Percentiles rank a stretch among this genome's conserved stretches.
Conservation (phyloP, 2,888 invertebrate species). For the Scaptodrosophila latifasciaeformis region DNA sequence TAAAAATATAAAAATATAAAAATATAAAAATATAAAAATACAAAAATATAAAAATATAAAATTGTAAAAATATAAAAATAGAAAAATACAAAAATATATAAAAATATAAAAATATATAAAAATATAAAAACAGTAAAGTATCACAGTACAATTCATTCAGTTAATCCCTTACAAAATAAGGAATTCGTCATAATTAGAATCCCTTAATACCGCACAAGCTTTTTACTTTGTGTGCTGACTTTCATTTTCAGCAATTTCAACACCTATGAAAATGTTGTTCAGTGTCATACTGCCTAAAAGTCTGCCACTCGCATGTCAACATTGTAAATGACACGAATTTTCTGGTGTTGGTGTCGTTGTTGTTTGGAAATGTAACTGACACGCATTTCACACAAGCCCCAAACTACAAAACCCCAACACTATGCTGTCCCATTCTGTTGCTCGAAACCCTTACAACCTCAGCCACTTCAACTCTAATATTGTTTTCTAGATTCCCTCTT, state of each 20-base stretch:
- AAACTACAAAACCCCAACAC: slow-evolving; percentile 1
- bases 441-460: too few species aligned
- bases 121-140: too few species aligned
- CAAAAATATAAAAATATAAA: slow-evolving; percentile 1
- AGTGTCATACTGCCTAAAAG: slow-evolving; percentile 21
- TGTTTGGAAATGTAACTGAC: slow-evolving; percentile 28
- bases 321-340: too few species aligned
- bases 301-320: slow-evolving; percentile 10
- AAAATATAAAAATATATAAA: too few species aligned
- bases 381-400: slow-evolving; percentile 22
- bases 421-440: neutral
- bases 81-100: neutral
- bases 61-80: neutral
- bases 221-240: too few species aligned
- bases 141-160: too few species aligned
- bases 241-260: neutral
- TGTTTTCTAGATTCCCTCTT: slow-evolving; percentile 32
- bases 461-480: slow-evolving; percentile 44
- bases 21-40: too few species aligned
- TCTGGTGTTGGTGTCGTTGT: neutral
- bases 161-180: too few species aligned
- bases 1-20: too few species aligned
- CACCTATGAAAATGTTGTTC: slow-evolving; percentile 3
- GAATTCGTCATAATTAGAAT: too few species aligned
- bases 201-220: too few species aligned